A percentile compares a stretch with the other conserved stretches of the same genome.
Conservation (phyloP, 2,888 invertebrate species). For the Anoplius nigerrimus region DNA sequence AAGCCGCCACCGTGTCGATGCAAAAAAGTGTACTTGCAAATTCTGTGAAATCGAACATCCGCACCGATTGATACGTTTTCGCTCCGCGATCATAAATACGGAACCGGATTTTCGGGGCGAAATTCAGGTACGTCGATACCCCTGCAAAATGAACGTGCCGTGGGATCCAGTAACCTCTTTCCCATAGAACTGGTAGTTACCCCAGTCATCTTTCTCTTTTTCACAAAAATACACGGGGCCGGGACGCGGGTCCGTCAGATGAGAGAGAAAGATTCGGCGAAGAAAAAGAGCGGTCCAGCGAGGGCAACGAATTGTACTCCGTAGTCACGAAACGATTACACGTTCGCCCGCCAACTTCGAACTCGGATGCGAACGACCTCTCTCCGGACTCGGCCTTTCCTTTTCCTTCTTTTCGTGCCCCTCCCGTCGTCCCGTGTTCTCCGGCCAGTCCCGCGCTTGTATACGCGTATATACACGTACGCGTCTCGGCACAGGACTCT, state of each 20-base stretch:
- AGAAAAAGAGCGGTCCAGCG: conserved; percentile 20
- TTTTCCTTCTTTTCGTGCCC: conserved; percentile 21
- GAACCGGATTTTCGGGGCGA: not conserved
- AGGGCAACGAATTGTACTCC: conserved; percentile 44
- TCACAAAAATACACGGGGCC: conserved; percentile 10
- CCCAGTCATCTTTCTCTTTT: conserved; percentile 20
- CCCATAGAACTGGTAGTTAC: conserved; percentile 30
- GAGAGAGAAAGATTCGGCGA: conserved; percentile 9
- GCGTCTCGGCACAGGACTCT: conserved; percentile 29
- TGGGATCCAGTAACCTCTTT: conserved; percentile 42
- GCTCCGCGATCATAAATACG: not conserved
- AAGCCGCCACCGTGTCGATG: too few species aligned
- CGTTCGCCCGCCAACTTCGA: conserved; percentile 56
- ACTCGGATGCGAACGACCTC: conserved; percentile 66
- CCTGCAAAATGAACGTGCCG: conserved; percentile 12
- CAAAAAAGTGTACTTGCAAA: too few species aligned
- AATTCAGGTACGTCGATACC: conserved; percentile 8
- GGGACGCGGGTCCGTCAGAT: not conserved
- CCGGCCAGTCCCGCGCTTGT: not conserved
- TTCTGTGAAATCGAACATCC: too few species aligned
- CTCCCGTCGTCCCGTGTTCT: conserved; percentile 13
- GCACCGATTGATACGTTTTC: too few species aligned
- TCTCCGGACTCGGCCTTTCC: conserved; percentile 39
- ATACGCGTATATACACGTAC: conserved; percentile 9
- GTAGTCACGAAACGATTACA: conserved; percentile 58